These are phyloP conservation scores for Onchidella celtica DNA, from an alignment of 2,888 invertebrate genomes.

Conservation along the genomic window DNA sequence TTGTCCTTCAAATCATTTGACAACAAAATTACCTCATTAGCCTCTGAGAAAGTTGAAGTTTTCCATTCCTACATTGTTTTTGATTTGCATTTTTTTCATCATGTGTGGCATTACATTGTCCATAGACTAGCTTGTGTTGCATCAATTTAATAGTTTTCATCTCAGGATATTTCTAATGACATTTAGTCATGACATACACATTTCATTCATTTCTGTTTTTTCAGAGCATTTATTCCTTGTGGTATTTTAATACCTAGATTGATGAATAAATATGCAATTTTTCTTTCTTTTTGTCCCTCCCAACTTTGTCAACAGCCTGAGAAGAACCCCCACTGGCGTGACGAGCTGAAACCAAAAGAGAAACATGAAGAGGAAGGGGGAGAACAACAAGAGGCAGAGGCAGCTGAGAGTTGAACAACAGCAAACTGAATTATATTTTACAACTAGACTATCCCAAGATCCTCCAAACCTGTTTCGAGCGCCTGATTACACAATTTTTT, in stretches of 20 bases:
- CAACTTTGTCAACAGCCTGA: conserved; percentile 44
- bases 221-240: no score
- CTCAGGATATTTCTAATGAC: no score
- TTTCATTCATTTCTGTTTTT: no score
- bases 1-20: no score
- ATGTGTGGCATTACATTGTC: no score
- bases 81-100: background rate
- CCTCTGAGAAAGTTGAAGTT: no score
- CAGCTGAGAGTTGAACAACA: conserved; percentile 48
- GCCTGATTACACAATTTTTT: conserved; percentile 6
- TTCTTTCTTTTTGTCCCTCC: conserved; percentile 3
- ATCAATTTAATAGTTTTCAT: no score
- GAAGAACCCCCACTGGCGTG: conserved; percentile 57
- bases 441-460: background rate
- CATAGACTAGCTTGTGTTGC: no score
- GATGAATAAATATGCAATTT: background rate
- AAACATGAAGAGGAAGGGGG: conserved; percentile 44
- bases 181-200: no score
- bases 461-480: conserved; percentile 9
- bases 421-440: background rate
- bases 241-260: background rate
- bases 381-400: conserved; percentile 29
- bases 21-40: no score
- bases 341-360: conserved; percentile 53
- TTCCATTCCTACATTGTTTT: no score